phyloP scores from a whole-genome alignment of 1,140 invertebrate species.

The Phymastichus coffea region DNA sequence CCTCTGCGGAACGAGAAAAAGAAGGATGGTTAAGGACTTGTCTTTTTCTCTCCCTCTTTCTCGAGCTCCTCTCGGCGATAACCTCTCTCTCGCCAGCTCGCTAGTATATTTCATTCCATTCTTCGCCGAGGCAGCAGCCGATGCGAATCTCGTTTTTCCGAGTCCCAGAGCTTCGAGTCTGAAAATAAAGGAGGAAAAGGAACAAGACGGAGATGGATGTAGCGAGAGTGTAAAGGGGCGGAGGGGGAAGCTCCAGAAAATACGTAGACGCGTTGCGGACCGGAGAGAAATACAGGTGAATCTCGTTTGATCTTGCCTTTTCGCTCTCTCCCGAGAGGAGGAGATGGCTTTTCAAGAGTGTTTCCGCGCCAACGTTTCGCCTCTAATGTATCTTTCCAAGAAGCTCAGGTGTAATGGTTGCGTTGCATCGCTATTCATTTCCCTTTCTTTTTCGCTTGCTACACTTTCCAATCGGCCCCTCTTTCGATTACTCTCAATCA shows the following conservation, averaged over 20 bases:
- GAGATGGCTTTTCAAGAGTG: too few relatives aligned
- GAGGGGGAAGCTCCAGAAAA: not conserved
- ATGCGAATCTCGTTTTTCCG: conserved; percentile 35
- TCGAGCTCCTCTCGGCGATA: conserved; percentile 30
- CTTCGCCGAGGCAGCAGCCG: conserved; percentile 22
- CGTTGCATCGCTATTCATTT: too few relatives aligned
- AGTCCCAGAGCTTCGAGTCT: conserved; percentile 30
- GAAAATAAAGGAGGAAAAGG: not conserved
- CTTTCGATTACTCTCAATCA: too few relatives aligned
- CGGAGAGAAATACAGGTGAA: too few relatives aligned
- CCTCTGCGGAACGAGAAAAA: not conserved
- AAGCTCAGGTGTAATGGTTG: too few relatives aligned
- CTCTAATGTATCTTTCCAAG: too few relatives aligned
- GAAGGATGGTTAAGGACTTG: conserved; percentile 8
- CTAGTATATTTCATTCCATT: conserved; percentile 33
- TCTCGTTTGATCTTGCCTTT: too few relatives aligned
- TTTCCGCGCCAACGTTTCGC: too few relatives aligned
- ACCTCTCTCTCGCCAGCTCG: conserved; percentile 19
- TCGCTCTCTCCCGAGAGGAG: too few relatives aligned
- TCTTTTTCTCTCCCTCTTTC: not conserved
- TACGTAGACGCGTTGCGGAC: not conserved
- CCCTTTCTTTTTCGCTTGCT: too few relatives aligned
- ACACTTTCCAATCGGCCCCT: too few relatives aligned
- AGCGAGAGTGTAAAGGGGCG: not conserved
- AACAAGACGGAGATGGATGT: conserved; percentile 12